Evolutionary conservation across 2,113 vertebrate genomes (phyloP).

Genomic region (Irena cyanogastra): DNA sequence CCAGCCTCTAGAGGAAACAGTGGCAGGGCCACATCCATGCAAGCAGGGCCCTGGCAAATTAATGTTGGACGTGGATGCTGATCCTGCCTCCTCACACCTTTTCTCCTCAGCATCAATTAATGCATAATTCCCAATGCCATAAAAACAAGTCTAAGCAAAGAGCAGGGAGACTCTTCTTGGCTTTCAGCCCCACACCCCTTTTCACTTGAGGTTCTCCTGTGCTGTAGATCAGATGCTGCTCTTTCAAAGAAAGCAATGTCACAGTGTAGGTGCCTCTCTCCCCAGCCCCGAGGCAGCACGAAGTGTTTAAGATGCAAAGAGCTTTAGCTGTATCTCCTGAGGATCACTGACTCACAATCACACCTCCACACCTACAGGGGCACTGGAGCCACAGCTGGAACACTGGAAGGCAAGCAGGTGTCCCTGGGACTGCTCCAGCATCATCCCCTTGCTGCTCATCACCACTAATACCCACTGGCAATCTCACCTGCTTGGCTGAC

Average conservation of each 20-base stretch:
- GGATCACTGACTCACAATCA: neutral
- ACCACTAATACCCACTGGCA: neutral
- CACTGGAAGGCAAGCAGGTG: neutral
- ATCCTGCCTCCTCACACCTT: neutral
- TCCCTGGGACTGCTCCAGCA: neutral
- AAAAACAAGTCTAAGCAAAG: neutral
- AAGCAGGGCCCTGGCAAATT: neutral
- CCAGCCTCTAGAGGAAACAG: neutral
- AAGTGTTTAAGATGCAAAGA: neutral
- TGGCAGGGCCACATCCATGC: neutral
- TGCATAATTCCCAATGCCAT: neutral
- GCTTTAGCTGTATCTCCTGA: neutral
- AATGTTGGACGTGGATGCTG: accelerated
- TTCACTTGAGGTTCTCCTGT: neutral
- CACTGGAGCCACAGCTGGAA: neutral
- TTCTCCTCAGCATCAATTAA: neutral
- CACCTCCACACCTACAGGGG: neutral
- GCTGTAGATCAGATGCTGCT: neutral
- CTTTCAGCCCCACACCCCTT: neutral
- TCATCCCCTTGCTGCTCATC: neutral
- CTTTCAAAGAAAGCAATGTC: neutral
- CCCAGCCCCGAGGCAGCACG: neutral
- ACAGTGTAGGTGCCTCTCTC: neutral
- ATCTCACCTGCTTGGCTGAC: neutral
- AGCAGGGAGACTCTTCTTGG: neutral